Evolutionary conservation across 1,140 invertebrate genomes (phyloP).

Genomic region (Diabrotica virgifera): DNA sequence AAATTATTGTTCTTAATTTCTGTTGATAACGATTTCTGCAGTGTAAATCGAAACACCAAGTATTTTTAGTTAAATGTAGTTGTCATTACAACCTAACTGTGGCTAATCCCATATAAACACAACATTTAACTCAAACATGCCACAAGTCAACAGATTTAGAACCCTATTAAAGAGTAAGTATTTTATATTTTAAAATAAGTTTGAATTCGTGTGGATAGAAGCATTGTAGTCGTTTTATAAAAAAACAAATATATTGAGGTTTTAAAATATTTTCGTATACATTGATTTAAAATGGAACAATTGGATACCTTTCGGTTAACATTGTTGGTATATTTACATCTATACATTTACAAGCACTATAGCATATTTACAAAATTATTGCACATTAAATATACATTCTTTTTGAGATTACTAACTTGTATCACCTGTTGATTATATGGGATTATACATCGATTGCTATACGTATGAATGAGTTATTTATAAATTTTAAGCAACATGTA

Average conservation of each 20-base stretch:
- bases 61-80: too few relatives aligned
- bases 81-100: too few relatives aligned
- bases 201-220: too few relatives aligned
- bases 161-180: too few relatives aligned
- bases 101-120: too few relatives aligned
- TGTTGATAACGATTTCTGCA: too few relatives aligned
- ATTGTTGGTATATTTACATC: conserved; percentile 42
- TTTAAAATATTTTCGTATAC: conserved; percentile 38
- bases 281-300: conserved; percentile 28
- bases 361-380: conserved; percentile 49
- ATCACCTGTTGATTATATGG: conserved; percentile 11
- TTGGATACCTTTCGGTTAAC: conserved; percentile 16
- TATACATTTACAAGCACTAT: conserved; percentile 46
- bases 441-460: conserved; percentile 18
- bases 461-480: conserved; percentile 11
- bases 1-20: too few relatives aligned
- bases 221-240: too few relatives aligned
- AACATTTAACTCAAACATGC: too few relatives aligned
- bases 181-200: too few relatives aligned
- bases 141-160: too few relatives aligned
- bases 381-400: conserved; percentile 47
- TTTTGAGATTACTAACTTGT: conserved; percentile 21
- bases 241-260: neutral
- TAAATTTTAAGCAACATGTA: conserved; percentile 21
- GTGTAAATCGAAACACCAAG: too few relatives aligned